phyloP scores from a whole-genome alignment of 2,888 invertebrate species.

The Hermaeophaga mercurialis region DNA sequence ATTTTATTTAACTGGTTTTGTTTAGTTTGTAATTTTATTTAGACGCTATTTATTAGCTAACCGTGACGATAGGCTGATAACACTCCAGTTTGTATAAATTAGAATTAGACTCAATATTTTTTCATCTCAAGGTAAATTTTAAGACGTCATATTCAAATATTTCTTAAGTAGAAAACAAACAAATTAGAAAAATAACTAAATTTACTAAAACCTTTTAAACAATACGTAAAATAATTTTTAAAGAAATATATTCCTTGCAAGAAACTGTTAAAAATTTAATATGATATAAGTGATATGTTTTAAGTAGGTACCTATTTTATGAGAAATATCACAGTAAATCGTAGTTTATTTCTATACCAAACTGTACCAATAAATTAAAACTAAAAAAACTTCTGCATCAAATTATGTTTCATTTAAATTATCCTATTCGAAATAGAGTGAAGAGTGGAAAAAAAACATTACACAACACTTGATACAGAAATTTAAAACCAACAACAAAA shows the following conservation, averaged over 20 bases:
- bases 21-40: conserved; percentile 1
- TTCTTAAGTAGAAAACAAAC: conserved; percentile 14
- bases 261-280: not conserved
- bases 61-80: conserved; percentile 20
- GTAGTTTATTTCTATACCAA: conserved; percentile 17
- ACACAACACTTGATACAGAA: conserved; percentile 7
- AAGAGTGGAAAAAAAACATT: not conserved
- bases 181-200: conserved; percentile 9
- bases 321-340: conserved; percentile 24
- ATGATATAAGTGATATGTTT: not conserved
- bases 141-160: conserved; percentile 24
- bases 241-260: too few species aligned
- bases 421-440: conserved; percentile 7
- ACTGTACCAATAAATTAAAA: conserved; percentile 9
- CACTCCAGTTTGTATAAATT: conserved; percentile 17
- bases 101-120: conserved; percentile 22
- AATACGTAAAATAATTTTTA: too few species aligned
- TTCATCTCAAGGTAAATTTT: conserved; percentile 27
- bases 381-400: conserved; percentile 1
- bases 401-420: not conserved
- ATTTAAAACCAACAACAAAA: conserved; percentile 14
- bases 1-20: too few species aligned
- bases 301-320: conserved; percentile 14
- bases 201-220: conserved; percentile 3
- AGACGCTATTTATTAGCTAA: conserved; percentile 8